Evolutionary conservation across 2,797 vertebrate genomes (phyloP).

Genomic region (Austrolebias charrua): DNA sequence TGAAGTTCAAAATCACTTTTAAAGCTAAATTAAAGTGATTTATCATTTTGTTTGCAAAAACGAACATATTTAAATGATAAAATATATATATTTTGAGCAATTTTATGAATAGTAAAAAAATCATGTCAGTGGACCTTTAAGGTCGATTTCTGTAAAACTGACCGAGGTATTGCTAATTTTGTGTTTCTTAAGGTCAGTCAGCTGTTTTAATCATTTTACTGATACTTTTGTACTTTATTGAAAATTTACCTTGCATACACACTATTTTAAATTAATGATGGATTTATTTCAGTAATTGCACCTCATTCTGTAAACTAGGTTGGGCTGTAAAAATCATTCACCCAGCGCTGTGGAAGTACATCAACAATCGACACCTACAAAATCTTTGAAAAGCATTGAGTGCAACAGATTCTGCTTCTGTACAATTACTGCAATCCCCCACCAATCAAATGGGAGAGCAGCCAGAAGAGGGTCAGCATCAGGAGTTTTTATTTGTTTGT

Average conservation of each 20-base stretch:
- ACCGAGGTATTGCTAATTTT: too few relatives aligned
- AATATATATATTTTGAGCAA: too few relatives aligned
- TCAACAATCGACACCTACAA: neutral
- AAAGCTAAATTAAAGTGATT: too few relatives aligned
- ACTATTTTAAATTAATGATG: neutral
- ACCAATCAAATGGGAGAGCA: neutral
- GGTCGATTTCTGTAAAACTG: too few relatives aligned
- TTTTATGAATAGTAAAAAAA: too few relatives aligned
- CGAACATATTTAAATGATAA: too few relatives aligned
- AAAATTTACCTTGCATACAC: neutral
- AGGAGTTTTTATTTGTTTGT: slow-evolving; percentile 8
- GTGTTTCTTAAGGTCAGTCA: too few relatives aligned
- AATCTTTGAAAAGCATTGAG: slow-evolving; percentile 1
- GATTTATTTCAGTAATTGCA: neutral
- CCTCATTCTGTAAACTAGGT: neutral
- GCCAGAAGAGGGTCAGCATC: neutral
- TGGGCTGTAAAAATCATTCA: neutral
- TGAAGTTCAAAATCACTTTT: too few relatives aligned
- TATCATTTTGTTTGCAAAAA: too few relatives aligned
- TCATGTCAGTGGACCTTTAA: too few relatives aligned
- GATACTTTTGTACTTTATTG: neutral
- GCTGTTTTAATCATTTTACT: too few relatives aligned
- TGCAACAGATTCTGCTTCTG: neutral
- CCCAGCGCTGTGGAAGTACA: neutral
- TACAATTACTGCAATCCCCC: neutral